Base-by-base conservation (phyloP, 2,797 vertebrate species). In the Chelon labrosus region DNA sequence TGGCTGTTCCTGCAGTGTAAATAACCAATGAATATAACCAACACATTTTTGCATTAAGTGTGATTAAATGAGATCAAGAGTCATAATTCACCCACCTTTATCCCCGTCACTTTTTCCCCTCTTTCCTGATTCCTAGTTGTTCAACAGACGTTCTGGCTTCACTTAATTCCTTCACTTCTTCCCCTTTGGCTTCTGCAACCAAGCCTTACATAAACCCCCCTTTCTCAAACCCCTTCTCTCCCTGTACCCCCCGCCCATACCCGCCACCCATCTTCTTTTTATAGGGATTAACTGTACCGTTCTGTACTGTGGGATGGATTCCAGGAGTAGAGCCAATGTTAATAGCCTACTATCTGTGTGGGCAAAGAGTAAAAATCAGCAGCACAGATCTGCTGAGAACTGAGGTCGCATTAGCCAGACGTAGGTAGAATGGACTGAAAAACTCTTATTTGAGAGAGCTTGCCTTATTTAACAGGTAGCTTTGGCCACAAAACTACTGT, bases 231-330 rank as follows among this genome's bases (percentile, higher is more conserved):
- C 57, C 11, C 10, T 37, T 27, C 39, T 10, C 44, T 64, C 69
- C 19, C 56, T 65, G n/a, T 19, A 11, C 7, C 51, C 17, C 22
- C 5, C 5, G 16, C 47, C 10, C 14, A 42, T 37, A 5, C 7
- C 10, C 11, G 47, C 42, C 37, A 20, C 52, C 73, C 1, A 78
- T 81, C 69, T 67, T 57, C 61, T 61, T 89, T 84, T 87, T 65
- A 73, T 79, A 64, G 76, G 89, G 90, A 92, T 93, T 93, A 93
- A 73, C 80, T 85, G 82, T 74, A 19, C 83, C 17, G 65, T 78
- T 74, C 77, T 16, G 70, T 75, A 75, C 65, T 70, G 63, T 80
- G 78, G 50, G 58, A n/a, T 75, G 38, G 82, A 90, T 92, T 92
- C 90, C 92, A 69, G 87, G 79, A 91, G 90, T 73, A 86, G 52